Evolutionary conservation across 2,888 invertebrate species (phyloP).

Genomic region (Drosophila birchii): DNA sequence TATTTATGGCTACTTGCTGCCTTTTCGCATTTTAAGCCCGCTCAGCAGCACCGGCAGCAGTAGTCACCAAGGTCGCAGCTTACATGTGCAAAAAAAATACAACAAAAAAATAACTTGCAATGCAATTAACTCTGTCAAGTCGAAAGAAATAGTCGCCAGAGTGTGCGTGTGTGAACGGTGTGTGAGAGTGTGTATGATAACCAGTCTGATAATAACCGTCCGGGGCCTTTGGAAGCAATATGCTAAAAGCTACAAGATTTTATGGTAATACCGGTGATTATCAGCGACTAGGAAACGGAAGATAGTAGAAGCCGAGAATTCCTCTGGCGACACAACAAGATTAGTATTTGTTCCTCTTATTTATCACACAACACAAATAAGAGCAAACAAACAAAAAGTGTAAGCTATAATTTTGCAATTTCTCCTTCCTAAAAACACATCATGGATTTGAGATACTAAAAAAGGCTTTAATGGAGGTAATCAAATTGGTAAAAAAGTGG

Average conservation of each 20-base stretch:
- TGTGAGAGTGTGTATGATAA: slow-evolving; percentile 3
- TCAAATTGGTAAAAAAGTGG: neutral
- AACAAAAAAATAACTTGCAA: slow-evolving; percentile 50
- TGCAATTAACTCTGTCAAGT: slow-evolving; percentile 55
- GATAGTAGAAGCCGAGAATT: neutral
- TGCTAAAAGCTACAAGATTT: slow-evolving; percentile 34
- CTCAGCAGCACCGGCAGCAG: slow-evolving; percentile 48
- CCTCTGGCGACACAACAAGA: neutral
- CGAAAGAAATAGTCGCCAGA: slow-evolving; percentile 7
- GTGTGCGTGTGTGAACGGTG: neutral
- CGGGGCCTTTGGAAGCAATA: slow-evolving; percentile 21
- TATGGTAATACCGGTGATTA: slow-evolving; percentile 31
- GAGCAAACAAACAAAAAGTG: slow-evolving; percentile 1
- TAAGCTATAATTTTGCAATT: neutral
- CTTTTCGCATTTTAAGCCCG: slow-evolving; percentile 45
- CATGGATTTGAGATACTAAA: neutral
- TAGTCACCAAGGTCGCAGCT: slow-evolving; percentile 59
- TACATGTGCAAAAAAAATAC: slow-evolving; percentile 47
- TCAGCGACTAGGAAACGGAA: slow-evolving; percentile 31
- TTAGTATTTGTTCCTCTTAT: neutral
- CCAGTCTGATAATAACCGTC: slow-evolving; percentile 28
- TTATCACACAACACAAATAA: slow-evolving; percentile 1
- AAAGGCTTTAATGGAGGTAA: neutral
- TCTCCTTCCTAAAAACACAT: neutral
- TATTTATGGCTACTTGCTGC: slow-evolving; percentile 23